Evolutionary conservation across 2,888 invertebrate genomes (phyloP).

Genomic region (Micropterix aruncella): DNA sequence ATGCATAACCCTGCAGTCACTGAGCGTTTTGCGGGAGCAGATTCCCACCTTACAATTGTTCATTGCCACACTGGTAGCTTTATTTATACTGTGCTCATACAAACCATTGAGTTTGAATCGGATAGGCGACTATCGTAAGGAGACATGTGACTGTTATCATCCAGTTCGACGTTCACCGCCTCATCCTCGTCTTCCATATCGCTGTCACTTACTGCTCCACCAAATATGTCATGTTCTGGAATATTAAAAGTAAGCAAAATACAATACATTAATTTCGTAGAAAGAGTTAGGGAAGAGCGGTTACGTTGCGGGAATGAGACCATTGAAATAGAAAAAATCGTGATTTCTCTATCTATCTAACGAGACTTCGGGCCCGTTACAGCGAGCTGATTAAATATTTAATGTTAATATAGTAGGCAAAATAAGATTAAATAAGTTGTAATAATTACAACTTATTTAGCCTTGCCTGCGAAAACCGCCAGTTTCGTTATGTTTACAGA

Average conservation of each 20-base stretch:
- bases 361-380: no score
- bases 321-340: neutral
- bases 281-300: neutral
- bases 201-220: slow-evolving; percentile 83
- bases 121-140: slow-evolving; percentile 61
- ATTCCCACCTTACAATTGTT: no score
- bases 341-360: no score
- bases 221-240: slow-evolving; percentile 74
- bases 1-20: no score
- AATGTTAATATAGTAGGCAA: no score
- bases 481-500: no score
- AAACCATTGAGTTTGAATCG: slow-evolving; percentile 32
- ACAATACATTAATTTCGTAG: neutral
- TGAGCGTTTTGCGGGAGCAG: no score
- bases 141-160: slow-evolving; percentile 62
- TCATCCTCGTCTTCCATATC: slow-evolving; percentile 60
- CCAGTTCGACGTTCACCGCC: slow-evolving; percentile 60
- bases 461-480: no score
- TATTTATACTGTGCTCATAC: neutral
- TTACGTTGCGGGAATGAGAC: slow-evolving; percentile 6
- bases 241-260: slow-evolving; percentile 16
- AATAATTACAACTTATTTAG: no score
- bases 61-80: neutral
- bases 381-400: no score
- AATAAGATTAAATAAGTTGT: no score